phyloP scores from a whole-genome alignment of 1,140 invertebrate genomes.

The Gryon sp. region DNA sequence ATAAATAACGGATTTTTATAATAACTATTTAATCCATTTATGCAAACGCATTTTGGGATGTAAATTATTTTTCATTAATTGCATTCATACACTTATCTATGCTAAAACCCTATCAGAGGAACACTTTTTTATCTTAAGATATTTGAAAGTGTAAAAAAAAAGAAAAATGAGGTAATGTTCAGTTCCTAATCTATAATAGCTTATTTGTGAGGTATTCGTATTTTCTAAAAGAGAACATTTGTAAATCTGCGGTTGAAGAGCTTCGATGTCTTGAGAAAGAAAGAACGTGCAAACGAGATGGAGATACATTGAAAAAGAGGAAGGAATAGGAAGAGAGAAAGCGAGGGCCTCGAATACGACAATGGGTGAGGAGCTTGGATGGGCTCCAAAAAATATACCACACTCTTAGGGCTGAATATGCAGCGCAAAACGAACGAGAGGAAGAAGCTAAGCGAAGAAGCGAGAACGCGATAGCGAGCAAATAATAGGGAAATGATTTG shows the following conservation, averaged over 20 bases:
- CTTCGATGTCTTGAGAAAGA: constrained; percentile 62
- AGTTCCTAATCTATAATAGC: constrained; percentile 43
- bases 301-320: no score
- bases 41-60: no score
- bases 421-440: constrained; percentile 64
- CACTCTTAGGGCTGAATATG: constrained; percentile 61
- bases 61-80: no score
- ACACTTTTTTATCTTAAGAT: constrained; percentile 6
- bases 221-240: constrained; percentile 66
- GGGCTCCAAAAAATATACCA: constrained; percentile 77
- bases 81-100: no score
- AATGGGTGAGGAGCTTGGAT: constrained; percentile 77
- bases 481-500: constrained; percentile 81
- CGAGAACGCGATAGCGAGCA: constrained; percentile 77
- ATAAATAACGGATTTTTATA: no score
- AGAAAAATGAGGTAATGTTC: constrained; percentile 28
- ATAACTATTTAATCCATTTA: no score
- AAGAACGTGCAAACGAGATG: no score
- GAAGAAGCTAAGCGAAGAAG: constrained; percentile 67
- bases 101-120: no score
- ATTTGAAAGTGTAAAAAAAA: constrained; percentile 12
- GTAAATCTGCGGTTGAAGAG: constrained; percentile 66
- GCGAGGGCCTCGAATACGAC: constrained; percentile 67
- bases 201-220: constrained; percentile 61
- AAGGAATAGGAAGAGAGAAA: no score